Percentiles rank a stretch among this genome's conserved stretches.
Conservation (phyloP, 2,888 invertebrate species). For the Phoronis australis region DNA sequence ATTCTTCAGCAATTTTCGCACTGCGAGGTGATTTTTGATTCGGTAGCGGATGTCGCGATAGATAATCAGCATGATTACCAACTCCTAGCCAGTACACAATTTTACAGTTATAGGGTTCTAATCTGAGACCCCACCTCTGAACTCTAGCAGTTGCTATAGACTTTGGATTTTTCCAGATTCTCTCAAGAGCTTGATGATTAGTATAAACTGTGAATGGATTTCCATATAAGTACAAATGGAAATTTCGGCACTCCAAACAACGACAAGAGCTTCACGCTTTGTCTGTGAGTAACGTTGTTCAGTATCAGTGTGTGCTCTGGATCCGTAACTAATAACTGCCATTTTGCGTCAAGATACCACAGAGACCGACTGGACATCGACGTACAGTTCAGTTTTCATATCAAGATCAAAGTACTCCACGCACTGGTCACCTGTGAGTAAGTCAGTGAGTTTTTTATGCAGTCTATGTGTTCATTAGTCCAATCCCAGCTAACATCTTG, state of each 20-base stretch:
- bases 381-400: no score
- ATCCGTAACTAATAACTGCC: conserved; percentile 7
- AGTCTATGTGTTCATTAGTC: conserved; percentile 7
- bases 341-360: no score
- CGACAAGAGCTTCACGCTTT: conserved; percentile 19
- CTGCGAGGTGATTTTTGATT: not conserved
- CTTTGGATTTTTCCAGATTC: conserved; percentile 16
- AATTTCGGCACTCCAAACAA: conserved; percentile 20
- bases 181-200: conserved; percentile 21
- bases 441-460: not conserved
- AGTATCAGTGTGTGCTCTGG: conserved; percentile 13
- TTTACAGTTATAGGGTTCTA: conserved; percentile 19
- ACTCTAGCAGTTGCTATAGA: conserved; percentile 19
- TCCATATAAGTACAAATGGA: conserved; percentile 17
- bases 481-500: conserved; percentile 5
- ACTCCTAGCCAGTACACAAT: conserved; percentile 18
- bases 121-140: conserved; percentile 19
- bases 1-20: conserved; percentile 21
- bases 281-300: no score
- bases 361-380: no score
- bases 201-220: no score
- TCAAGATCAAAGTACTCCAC: no score
- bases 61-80: conserved; percentile 25
- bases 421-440: no score
- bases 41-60: conserved; percentile 17